Percentiles rank a stretch among this genome's conserved stretches.
Evolutionary conservation across 2,888 invertebrate genomes (phyloP).

Genomic region (Malacosoma neustria): DNA sequence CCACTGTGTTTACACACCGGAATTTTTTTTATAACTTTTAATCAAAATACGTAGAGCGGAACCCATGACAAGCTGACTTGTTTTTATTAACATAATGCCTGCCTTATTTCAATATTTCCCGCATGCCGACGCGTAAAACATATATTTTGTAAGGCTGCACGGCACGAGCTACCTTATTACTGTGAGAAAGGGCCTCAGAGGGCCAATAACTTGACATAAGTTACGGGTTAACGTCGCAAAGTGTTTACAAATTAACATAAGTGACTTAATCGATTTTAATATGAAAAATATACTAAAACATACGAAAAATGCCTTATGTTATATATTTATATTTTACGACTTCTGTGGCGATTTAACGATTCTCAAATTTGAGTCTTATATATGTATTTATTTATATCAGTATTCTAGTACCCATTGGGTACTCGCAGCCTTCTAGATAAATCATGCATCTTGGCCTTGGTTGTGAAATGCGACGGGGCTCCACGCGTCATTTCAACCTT

Average conservation of each 20-base stretch:
- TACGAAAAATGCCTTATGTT: too few species aligned
- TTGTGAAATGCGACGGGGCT: too few species aligned
- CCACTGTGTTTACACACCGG: constrained; percentile 12
- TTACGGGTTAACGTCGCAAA: neutral
- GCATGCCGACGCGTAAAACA: constrained; percentile 1
- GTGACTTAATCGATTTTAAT: neutral
- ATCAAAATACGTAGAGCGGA: constrained; percentile 38
- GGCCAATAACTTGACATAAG: neutral
- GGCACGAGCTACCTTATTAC: neutral
- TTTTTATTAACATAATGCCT: constrained; percentile 36
- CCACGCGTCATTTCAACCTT: too few species aligned
- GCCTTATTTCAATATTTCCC: constrained; percentile 21
- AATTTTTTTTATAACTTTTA: constrained; percentile 43
- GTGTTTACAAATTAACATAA: neutral
- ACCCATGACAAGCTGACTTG: constrained; percentile 26
- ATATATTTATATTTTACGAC: too few species aligned
- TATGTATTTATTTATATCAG: too few species aligned
- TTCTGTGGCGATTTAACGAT: too few species aligned
- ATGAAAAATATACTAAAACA: too few species aligned
- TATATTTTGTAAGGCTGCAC: neutral
- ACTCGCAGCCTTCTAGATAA: too few species aligned
- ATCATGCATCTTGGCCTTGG: too few species aligned
- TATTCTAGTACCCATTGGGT: too few species aligned
- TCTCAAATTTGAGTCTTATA: too few species aligned
- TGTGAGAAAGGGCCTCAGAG: neutral